A percentile compares a stretch with the other conserved stretches of the same genome.
Evolutionary conservation across 2,888 invertebrate genomes (phyloP).

Genomic region (Catonia carolina): DNA sequence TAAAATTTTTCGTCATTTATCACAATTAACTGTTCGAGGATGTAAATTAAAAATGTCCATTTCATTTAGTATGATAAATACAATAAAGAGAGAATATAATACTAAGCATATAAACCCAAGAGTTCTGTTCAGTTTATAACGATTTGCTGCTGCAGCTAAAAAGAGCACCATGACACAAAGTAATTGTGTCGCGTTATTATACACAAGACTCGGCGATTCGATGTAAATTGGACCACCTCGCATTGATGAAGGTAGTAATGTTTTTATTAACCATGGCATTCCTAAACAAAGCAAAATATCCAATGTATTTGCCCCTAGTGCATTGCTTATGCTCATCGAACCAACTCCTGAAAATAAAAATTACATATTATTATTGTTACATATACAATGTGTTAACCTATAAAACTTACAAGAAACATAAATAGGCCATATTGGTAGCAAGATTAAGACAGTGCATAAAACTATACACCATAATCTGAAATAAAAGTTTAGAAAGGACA

Average conservation of each 20-base stretch:
- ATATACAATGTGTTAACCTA: background rate
- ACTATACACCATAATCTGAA: too few relatives aligned
- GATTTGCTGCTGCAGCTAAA: slow-evolving; percentile 46
- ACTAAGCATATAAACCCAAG: slow-evolving; percentile 59
- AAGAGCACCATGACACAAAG: slow-evolving; percentile 66
- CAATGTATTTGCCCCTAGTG: slow-evolving; percentile 77
- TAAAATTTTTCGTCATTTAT: too few relatives aligned
- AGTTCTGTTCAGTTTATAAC: slow-evolving; percentile 58
- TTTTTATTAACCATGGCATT: slow-evolving; percentile 77
- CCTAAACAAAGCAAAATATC: slow-evolving; percentile 78
- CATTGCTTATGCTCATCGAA: slow-evolving; percentile 81
- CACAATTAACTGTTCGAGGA: background rate
- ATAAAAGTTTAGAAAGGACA: too few relatives aligned
- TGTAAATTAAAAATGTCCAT: slow-evolving; percentile 46
- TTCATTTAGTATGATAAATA: slow-evolving; percentile 71
- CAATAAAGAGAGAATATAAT: slow-evolving; percentile 64
- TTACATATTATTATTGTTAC: too few relatives aligned
- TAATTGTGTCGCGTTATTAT: slow-evolving; percentile 71
- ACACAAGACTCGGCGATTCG: slow-evolving; percentile 72
- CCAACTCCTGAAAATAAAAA: slow-evolving; percentile 63
- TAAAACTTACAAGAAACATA: slow-evolving; percentile 14
- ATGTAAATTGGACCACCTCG: slow-evolving; percentile 52
- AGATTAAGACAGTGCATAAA: too few relatives aligned
- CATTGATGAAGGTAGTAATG: slow-evolving; percentile 48
- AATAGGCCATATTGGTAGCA: too few relatives aligned